Evolutionary conservation across 1,140 invertebrate species (phyloP), one percentile per base, ranked within the genome.

Genomic region (Cydia splendana): DNA sequence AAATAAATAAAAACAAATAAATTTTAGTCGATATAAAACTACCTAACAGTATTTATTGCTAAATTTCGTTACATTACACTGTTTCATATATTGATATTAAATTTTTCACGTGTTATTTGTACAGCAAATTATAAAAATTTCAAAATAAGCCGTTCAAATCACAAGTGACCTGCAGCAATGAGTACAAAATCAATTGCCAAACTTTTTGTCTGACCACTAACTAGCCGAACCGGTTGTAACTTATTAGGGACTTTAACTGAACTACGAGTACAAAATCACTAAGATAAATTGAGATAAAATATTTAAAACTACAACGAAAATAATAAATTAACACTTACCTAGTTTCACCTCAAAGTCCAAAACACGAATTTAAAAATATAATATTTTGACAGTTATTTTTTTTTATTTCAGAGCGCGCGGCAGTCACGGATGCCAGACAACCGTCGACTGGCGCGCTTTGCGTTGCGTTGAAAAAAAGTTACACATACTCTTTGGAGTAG

Each of bases 201-300:
- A 69, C 65, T 69, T 69, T 69, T 69, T 69, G 30, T 67, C 65
- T 69, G 65, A 69, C 65, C 65, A 69, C 65, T 30, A 69, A 69
- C 65, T 30, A 69, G 15, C 65, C 30, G 28, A 38, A 69, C 65
- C 65, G 30, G 65, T 69, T 69, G 18, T 69, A 15, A 38, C 62
- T 15, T 69, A n/a, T 69, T 69, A n/a, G n/a, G n/a, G n/a, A 69
- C 28, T 34, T 69, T 15, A 15, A 69, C 7, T 9, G 5, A 53
- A 69, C 65, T 24, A 24, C 30, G 30, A 3, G 30, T 38, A 62
- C 18, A 62, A 62, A 62, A 15, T 18, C 7, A 42, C 38, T 65
- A 7, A 28, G 5, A 65, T 65, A 65, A 65, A 28, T 28, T 24
- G 62, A n/a, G 12, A 34, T 34, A 67, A 30, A 67, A 67, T 62